Base-by-base conservation (phyloP, 2,113 vertebrate species). In the Phyllostomus hastatus region DNA sequence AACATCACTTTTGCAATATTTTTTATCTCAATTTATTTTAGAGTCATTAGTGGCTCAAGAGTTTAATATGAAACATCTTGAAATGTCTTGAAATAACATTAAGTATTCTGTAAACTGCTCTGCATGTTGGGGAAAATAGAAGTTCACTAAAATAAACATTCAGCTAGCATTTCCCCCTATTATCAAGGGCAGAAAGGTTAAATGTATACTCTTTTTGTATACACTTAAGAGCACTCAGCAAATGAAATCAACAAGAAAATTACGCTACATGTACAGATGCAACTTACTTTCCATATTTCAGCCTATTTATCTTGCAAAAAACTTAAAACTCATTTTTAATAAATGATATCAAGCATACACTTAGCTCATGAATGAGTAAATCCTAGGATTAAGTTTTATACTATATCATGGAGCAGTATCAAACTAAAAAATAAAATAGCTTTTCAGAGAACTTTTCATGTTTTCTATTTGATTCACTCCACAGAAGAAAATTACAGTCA, bases 21-120 rank as follows among this genome's bases (percentile, higher is more conserved):
- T 96, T 72, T 90, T 61, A 96, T 46, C 28, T 85, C 20, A 78
- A 48, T 57, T 97, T 96, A 61, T 57, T 84, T 54, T 94, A 87
- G 41, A 76, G 26, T 73, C 61, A 92, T 38, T 73, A 90, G 12
- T 85, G 17, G 52, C 52, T 90, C 19, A 92, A 91, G n/a, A 90
- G 46, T 93, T 97, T 96, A 80, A 72, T 15, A 95, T 75, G 80
- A 92, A 73, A 57, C 43, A 81, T 57, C 28, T 24, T 41, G 8
- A 33, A 81, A 85, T 93, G 31, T 88, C 75, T 95, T 90, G n/a
- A 16, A 97, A 73, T 26, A 85, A 69, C 2, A 33, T 7, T 7
- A 90, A 9, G 3, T 50, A 84, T 90, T 84, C 35, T 94, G 22
- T 70, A 75, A 94, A 85, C 9, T 91, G 59, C 16, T 97, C 78